Evolutionary conservation across 2,113 vertebrate genomes (phyloP).

Genomic region (Phodopus roborovskii): DNA sequence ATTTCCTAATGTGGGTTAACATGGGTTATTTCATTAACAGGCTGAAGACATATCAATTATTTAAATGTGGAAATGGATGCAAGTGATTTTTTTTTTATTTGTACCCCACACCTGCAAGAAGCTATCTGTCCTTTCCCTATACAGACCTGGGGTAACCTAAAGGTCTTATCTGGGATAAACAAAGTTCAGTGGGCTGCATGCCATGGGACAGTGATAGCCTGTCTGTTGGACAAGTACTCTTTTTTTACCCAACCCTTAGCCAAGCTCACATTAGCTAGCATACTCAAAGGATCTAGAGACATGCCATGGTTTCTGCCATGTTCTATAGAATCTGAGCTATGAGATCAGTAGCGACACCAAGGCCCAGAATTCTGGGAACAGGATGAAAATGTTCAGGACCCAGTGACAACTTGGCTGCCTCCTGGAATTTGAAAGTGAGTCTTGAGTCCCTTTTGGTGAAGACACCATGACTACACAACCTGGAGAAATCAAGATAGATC

Average conservation of each 20-base stretch:
- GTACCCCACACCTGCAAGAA: neutral
- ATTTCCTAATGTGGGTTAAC: conserved; percentile 5
- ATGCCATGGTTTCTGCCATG: neutral
- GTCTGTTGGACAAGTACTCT: neutral
- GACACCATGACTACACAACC: neutral
- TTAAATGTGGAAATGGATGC: conserved; percentile 23
- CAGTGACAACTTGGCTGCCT: neutral
- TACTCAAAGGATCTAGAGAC: no score
- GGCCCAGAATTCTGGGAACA: neutral
- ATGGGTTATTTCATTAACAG: conserved; percentile 4
- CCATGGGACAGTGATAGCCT: neutral
- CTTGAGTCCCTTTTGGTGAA: neutral
- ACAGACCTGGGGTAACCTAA: no score
- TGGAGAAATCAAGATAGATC: neutral
- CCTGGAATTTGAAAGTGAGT: neutral
- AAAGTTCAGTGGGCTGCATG: neutral
- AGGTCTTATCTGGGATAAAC: neutral
- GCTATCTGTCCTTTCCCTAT: neutral
- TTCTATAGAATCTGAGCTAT: neutral
- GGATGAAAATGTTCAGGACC: neutral
- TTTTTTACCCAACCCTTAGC: neutral
- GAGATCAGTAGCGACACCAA: neutral
- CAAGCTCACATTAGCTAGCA: neutral
- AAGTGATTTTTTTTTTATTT: neutral
- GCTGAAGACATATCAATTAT: conserved; percentile 8